Evolutionary conservation across 1,140 invertebrate genomes (phyloP), one percentile per base, ranked within the genome.

Genomic region (Vanessa tameamea): DNA sequence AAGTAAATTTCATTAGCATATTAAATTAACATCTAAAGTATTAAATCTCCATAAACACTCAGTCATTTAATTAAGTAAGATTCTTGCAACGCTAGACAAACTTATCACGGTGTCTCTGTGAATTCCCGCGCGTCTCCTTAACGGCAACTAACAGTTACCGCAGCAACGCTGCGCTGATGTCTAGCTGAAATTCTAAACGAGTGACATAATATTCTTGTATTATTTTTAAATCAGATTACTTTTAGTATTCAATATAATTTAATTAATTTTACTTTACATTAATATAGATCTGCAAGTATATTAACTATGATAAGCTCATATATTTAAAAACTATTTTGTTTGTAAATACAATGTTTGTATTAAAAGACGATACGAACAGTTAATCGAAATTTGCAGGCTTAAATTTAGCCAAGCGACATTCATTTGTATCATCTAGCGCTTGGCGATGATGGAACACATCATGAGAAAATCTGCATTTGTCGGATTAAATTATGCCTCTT

Each of bases 21-120:
- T 16, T 53, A 16, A 53, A 53, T n/a, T 53, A 53, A 53, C n/a
- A 53, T 53, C 51, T 53, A 53, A 16, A 16, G 51, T 16, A 53
- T 53, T 66, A 66, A 66, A 66, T 53, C 48, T 51, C 48, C 48
- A 66, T 66, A 66, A 66, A 66, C 26, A 66, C 23, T 9, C 47
- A 66, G 48, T 51, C 48, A 66, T 66, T 66, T 66, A 66, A 66
- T 66, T 66, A 66, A 66, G 16, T 23, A 31, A 23, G 64, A 66
- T 66, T 31, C 64, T 66, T n/a, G 48, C 64, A 53, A 64, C 31
- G 64, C 31, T 23, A 50, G 64, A 66, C 64, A 53, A 66, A 66
- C 47, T 66, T 66, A 66, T 66, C 64, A 66, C 64, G 37, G 20
- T 66, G 64, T 51, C 48, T 66, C 48, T 66, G 48, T 15, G 64